These are phyloP conservation scores for Calephelis perditalis DNA, from an alignment of 2,888 invertebrate genomes.

Conservation along the genomic window DNA sequence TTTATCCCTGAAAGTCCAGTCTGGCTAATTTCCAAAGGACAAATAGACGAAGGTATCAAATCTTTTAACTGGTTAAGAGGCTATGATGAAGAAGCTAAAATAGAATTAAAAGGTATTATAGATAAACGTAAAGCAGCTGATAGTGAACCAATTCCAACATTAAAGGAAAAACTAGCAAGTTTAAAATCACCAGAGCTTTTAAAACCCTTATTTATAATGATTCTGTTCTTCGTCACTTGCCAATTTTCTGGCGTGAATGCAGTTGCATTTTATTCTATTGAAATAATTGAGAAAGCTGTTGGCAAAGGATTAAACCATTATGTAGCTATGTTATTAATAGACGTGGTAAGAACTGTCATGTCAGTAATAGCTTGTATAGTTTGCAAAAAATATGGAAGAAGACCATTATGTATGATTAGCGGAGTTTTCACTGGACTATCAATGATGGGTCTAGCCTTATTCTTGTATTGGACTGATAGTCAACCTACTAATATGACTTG, in stretches of 20 bases:
- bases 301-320: slow-evolving; percentile 81
- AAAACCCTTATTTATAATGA: slow-evolving; percentile 80
- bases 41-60: slow-evolving; percentile 74
- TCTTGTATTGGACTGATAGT: slow-evolving; percentile 50
- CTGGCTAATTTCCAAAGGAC: slow-evolving; percentile 81
- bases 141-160: slow-evolving; percentile 45
- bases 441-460: slow-evolving; percentile 75
- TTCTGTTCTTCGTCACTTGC: slow-evolving; percentile 81
- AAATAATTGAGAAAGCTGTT: slow-evolving; percentile 78
- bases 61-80: slow-evolving; percentile 81
- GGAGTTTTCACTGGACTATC: slow-evolving; percentile 79
- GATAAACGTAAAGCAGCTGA: slow-evolving; percentile 57
- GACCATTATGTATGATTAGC: slow-evolving; percentile 81
- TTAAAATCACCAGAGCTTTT: slow-evolving; percentile 70
- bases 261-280: slow-evolving; percentile 84
- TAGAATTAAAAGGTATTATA: slow-evolving; percentile 69
- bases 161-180: slow-evolving; percentile 50
- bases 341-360: slow-evolving; percentile 79
- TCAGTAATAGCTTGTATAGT: slow-evolving; percentile 81
- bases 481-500: slow-evolving; percentile 61
- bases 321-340: slow-evolving; percentile 81
- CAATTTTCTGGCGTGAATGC: slow-evolving; percentile 86
- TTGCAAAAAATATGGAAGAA: slow-evolving; percentile 79
- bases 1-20: slow-evolving; percentile 82
- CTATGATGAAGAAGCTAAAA: slow-evolving; percentile 61